Base-by-base conservation (phyloP, 1,140 invertebrate genomes). In the Macrocentrus cingulum region DNA sequence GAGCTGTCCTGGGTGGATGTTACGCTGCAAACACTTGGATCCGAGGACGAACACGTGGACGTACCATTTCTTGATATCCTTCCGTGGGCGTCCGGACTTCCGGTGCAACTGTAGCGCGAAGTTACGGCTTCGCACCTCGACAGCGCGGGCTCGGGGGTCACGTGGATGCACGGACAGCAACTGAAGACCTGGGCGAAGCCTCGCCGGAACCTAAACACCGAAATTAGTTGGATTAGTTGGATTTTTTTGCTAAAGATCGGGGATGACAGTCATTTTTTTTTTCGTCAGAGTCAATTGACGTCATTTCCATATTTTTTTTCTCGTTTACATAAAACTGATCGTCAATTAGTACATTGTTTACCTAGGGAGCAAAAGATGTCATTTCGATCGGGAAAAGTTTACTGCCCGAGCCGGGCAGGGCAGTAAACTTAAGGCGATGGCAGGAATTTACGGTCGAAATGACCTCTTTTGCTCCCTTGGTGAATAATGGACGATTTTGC, bases 151-250 rank as follows among this genome's bases (percentile, higher is more conserved):
- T 86, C 85, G 0, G 85, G 83, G 19, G 83, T 84, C 1, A 88
- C 79, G 7, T 85, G 81, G 13, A 91, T 85, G 63, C 86, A 89
- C 0, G 88, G 88, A 67, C 91, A 89, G 76, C 89, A 93, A 56
- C 87, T 87, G 73, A 95, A 94, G 68, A 93, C 91, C 71, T 91
- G 87, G 61, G 91, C 91, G 75, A 94, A 94, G 2, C 92, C 92
- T 64, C 90, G 84, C 29, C 92, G 84, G 78, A 95, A 95, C 77
- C 92, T 95, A 74, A 15, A 34, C 29, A 34, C 8, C 8, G 25
- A 75, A 78, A 59, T 7, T 19, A 37, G 6, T 18, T 18, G 5
- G 7, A 41, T 42, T 46, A 11, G n/a, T n/a, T 20, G 0, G 45
- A 53, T 45, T 44, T 19, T 50, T 50, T 5, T 50, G 5, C 2